A percentile compares a stretch with the other conserved stretches of the same genome.
Evolutionary conservation across 2,888 invertebrate species (phyloP).

Genomic region (Ormyrus pomaceus): DNA sequence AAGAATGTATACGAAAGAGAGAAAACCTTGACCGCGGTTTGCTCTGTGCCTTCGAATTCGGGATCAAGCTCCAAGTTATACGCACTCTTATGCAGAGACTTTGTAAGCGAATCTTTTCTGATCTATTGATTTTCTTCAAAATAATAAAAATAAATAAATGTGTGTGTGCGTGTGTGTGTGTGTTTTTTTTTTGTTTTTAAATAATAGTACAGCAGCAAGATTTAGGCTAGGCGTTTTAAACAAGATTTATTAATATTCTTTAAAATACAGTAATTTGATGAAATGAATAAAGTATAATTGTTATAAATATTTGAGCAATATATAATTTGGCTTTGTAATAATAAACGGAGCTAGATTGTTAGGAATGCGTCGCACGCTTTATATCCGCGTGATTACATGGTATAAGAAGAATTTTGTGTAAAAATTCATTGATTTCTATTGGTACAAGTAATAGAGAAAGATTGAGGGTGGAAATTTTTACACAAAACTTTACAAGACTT

Average conservation of each 20-base stretch:
- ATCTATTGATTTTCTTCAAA: no score
- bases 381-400: constrained; percentile 7
- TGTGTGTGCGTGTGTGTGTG: no score
- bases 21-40: no score
- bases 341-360: constrained; percentile 30
- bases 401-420: constrained; percentile 17
- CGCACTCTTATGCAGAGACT: no score
- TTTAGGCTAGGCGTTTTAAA: constrained; percentile 42
- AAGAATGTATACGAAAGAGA: no score
- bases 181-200: not conserved
- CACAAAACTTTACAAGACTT: not conserved
- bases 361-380: not conserved
- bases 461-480: not conserved
- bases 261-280: constrained; percentile 47
- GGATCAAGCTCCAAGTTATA: no score
- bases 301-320: constrained; percentile 54
- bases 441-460: constrained; percentile 1
- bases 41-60: no score
- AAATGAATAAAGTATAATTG: constrained; percentile 43
- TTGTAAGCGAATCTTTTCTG: no score
- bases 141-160: no score
- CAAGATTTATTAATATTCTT: constrained; percentile 43
- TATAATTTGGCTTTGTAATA: constrained; percentile 38
- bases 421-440: not conserved
- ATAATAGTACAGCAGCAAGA: constrained; percentile 16